These are phyloP conservation scores for Brachyistius frenatus DNA, from an alignment of 2,113 vertebrate species.

Conservation along the genomic window DNA sequence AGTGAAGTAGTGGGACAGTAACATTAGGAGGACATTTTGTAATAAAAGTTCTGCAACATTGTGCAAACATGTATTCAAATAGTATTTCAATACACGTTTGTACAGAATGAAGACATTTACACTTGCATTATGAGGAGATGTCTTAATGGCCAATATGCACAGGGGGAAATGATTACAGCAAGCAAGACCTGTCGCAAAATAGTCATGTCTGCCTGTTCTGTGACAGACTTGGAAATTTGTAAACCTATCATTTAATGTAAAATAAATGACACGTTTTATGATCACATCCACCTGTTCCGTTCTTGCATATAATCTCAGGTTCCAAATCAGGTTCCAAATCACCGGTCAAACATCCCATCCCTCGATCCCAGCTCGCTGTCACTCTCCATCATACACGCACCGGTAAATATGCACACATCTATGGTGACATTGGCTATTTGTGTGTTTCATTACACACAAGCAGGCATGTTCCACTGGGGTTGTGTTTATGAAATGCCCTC, in stretches of 20 bases:
- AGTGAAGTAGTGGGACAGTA: too few species aligned
- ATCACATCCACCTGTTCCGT: conserved; percentile 39
- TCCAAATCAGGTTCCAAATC: conserved; percentile 60
- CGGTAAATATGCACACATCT: conserved; percentile 28
- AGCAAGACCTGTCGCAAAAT: neutral
- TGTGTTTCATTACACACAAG: conserved; percentile 22
- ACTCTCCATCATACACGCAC: conserved; percentile 43
- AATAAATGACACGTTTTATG: conserved; percentile 5
- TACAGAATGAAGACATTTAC: too few species aligned
- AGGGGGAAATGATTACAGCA: too few species aligned
- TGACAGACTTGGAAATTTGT: neutral
- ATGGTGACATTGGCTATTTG: neutral
- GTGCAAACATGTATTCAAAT: too few species aligned
- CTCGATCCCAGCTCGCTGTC: conserved; percentile 15
- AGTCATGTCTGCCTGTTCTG: neutral
- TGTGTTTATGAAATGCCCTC: conserved; percentile 47
- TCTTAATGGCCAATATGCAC: too few species aligned
- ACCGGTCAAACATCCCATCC: conserved; percentile 14
- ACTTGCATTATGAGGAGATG: too few species aligned
- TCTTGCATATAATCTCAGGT: conserved; percentile 23
- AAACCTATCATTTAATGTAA: neutral
- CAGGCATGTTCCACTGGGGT: neutral
- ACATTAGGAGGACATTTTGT: too few species aligned
- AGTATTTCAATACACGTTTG: too few species aligned
- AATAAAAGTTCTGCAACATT: too few species aligned